Conservation (phyloP, 2,797 vertebrate genomes). For the Chelonia mydas region DNA sequence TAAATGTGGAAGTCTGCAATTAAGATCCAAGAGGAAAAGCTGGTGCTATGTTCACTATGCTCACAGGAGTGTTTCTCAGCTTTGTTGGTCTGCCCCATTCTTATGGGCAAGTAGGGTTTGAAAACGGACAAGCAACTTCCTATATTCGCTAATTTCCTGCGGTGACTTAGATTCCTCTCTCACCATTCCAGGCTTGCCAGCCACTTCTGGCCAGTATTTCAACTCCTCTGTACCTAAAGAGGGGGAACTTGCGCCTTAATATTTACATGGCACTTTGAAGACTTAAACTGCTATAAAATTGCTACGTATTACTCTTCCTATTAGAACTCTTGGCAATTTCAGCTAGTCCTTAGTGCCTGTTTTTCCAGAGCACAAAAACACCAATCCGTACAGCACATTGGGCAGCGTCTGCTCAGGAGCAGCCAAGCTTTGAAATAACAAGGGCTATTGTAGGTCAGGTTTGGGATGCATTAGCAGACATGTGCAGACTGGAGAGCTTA, state of each 20-base stretch:
- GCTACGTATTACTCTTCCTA: not conserved
- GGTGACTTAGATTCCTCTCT: not conserved
- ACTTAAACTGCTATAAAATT: not conserved
- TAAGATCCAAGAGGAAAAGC: not conserved
- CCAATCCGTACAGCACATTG: not conserved
- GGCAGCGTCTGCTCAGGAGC: not conserved
- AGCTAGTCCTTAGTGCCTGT: not conserved
- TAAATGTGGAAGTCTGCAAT: not conserved
- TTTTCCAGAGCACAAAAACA: not conserved
- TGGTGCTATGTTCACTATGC: fast-evolving
- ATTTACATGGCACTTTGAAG: not conserved
- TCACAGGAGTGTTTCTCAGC: not conserved
- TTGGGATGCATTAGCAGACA: not conserved
- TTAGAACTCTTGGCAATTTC: not conserved
- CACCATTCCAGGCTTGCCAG: fast-evolving
- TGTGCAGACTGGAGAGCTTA: not conserved
- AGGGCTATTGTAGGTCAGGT: not conserved
- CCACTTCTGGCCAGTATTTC: not conserved
- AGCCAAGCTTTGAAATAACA: not conserved
- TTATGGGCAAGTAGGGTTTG: not conserved
- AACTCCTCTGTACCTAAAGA: not conserved
- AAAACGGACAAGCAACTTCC: not conserved
- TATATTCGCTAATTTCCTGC: not conserved
- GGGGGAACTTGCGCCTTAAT: not conserved
- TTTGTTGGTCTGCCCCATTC: not conserved